phyloP scores from a whole-genome alignment of 2,888 invertebrate species.

The Adelphocoris suturalis region DNA sequence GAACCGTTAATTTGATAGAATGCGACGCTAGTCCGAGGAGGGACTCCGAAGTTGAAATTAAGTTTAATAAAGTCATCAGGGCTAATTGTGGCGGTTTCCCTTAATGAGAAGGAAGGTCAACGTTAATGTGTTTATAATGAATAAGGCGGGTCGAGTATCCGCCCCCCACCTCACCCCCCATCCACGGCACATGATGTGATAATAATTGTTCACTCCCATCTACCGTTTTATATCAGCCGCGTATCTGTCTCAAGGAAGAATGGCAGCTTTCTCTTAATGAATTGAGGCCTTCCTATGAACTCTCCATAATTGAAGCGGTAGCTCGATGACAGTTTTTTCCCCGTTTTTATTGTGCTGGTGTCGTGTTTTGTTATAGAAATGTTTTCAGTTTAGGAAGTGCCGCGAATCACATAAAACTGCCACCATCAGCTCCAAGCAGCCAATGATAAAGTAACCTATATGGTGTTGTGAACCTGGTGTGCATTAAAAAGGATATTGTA shows the following conservation, averaged over 20 bases:
- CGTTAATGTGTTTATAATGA: constrained; percentile 68
- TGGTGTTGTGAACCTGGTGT: too few species aligned
- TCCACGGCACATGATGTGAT: constrained; percentile 26
- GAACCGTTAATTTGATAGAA: background rate
- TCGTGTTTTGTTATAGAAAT: too few species aligned
- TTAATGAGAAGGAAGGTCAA: constrained; percentile 9
- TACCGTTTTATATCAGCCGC: constrained; percentile 44
- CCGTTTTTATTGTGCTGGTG: background rate
- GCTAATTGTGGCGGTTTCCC: constrained; percentile 54
- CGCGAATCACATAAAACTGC: too few species aligned
- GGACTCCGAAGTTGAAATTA: constrained; percentile 54
- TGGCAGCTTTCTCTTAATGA: constrained; percentile 17
- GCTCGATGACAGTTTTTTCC: constrained; percentile 11
- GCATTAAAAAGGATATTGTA: too few species aligned
- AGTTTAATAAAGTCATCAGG: constrained; percentile 67
- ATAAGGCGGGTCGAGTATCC: constrained; percentile 61
- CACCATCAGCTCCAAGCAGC: too few species aligned
- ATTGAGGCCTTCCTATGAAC: constrained; percentile 19
- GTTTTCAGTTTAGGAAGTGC: too few species aligned
- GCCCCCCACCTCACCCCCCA: background rate
- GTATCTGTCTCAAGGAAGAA: constrained; percentile 18
- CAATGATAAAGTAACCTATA: too few species aligned
- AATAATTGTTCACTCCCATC: constrained; percentile 48
- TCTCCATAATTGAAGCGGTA: background rate
- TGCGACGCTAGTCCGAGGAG: background rate